Base-by-base conservation (phyloP, 2,113 vertebrate species). In the Aldabrachelys gigantea region DNA sequence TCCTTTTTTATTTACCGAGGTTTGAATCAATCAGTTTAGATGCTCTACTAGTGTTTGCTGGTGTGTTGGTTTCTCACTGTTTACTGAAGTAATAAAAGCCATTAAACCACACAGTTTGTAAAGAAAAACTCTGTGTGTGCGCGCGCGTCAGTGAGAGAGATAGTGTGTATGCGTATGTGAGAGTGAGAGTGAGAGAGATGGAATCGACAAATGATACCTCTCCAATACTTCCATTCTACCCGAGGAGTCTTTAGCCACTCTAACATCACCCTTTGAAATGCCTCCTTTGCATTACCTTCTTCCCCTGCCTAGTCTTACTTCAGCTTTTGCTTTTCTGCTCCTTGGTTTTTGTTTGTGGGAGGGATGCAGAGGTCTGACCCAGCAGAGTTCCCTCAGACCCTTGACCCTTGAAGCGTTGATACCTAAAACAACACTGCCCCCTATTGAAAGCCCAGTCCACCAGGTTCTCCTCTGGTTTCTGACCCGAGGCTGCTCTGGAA, bases 81-180 rank as follows among this genome's bases (percentile, higher is more conserved):
- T 89, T 65, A 62, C 91, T 97, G 49, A 92, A 94, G 13, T 69
- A 96, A 97, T 96, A 96, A 96, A 97, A 95, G 72, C 53, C 85
- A 50, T 76, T 84, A 31, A 93, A 92, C 80, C 5, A 24, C 12
- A 91, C 56, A 35, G 88, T 92, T n/a, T 8, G n/a, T 79, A 91
- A 6, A 31, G 29, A 62, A 62, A 27, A 78, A 31, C 0, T 83
- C 31, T 38, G 7, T 50, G 53, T 6, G 81, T 25, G 24, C 22
- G 19, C 2, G n/a, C 50, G 49, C 41, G 76, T 1, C 44, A 44
- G 0, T 80, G 29, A 72, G 49, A 49, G 44, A 80, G 44, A 59
- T 25, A 75, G 38, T 49, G 17, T 0, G 0, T 10, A 14, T 14
- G n/a, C 44, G 25, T 7, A 31, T 49, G 35, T 53, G 49, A 41